Evolutionary conservation across 2,113 vertebrate species (phyloP).

Genomic region (Callipepla californica): DNA sequence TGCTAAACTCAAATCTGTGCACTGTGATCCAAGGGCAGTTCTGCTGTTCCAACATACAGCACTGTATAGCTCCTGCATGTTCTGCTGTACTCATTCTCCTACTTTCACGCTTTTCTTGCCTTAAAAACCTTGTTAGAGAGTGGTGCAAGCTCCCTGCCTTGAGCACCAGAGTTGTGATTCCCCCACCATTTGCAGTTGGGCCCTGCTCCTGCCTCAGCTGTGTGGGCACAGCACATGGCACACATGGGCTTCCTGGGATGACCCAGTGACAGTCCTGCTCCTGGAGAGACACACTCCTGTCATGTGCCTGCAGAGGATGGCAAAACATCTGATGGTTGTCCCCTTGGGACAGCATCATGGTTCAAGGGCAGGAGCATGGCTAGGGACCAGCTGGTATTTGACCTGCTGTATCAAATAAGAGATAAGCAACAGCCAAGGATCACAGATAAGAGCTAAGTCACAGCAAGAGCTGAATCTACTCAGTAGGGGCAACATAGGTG

Average conservation of each 20-base stretch:
- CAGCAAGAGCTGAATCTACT: not conserved
- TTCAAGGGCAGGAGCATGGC: not conserved
- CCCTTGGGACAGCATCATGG: fast-evolving
- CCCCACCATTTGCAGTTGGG: not conserved
- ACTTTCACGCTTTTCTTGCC: not conserved
- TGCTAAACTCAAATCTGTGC: conserved; percentile 40
- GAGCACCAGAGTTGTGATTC: not conserved
- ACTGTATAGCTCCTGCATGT: not conserved
- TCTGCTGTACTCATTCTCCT: not conserved
- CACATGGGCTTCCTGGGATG: fast-evolving
- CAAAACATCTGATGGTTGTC: not conserved
- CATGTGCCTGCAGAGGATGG: fast-evolving
- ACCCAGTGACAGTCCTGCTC: fast-evolving
- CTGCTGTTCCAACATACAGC: not conserved
- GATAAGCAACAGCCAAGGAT: not conserved
- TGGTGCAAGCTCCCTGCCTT: fast-evolving
- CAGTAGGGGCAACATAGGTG: not conserved
- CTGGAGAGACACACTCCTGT: fast-evolving
- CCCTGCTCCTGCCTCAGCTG: not conserved
- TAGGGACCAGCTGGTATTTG: not conserved
- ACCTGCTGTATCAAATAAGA: not conserved
- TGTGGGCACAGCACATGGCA: not conserved
- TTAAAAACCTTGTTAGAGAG: not conserved
- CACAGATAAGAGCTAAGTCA: not conserved
- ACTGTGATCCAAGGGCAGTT: conserved; percentile 2